Percentiles rank a stretch among this genome's conserved stretches.
phyloP scores from a whole-genome alignment of 2,113 vertebrate species.

The Engystomops pustulosus region DNA sequence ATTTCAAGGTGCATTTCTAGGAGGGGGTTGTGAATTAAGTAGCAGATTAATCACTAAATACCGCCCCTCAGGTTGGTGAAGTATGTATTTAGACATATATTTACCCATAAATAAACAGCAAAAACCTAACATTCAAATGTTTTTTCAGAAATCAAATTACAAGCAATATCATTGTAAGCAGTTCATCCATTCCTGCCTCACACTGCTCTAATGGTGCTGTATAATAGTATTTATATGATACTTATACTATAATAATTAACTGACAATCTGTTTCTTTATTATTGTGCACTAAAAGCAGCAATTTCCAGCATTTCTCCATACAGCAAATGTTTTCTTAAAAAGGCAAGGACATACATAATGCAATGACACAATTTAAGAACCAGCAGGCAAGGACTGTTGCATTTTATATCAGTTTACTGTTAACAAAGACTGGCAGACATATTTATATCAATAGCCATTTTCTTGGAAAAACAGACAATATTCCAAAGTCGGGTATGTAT shows the following conservation, averaged over 20 bases:
- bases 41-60: neutral
- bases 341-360: neutral
- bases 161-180: neutral
- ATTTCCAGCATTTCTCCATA: neutral
- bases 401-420: constrained; percentile 24
- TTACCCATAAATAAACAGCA: constrained; percentile 21
- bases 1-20: neutral
- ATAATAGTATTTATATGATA: constrained; percentile 41
- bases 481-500: neutral
- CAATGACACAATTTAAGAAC: neutral
- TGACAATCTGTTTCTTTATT: constrained; percentile 21
- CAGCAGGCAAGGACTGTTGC: neutral
- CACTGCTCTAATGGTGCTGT: constrained; percentile 12
- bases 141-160: constrained; percentile 14
- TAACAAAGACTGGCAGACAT: neutral
- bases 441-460: neutral
- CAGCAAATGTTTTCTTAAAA: constrained; percentile 9
- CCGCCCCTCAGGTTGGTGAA: neutral
- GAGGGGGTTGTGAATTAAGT: neutral
- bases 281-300: constrained; percentile 6
- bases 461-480: neutral
- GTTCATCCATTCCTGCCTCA: neutral
- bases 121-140: neutral
- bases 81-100: neutral
- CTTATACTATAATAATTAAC: constrained; percentile 38